Evolutionary conservation across 2,888 invertebrate species (phyloP), one percentile per base, ranked within the genome.

Genomic region (Melinaea menophilus): DNA sequence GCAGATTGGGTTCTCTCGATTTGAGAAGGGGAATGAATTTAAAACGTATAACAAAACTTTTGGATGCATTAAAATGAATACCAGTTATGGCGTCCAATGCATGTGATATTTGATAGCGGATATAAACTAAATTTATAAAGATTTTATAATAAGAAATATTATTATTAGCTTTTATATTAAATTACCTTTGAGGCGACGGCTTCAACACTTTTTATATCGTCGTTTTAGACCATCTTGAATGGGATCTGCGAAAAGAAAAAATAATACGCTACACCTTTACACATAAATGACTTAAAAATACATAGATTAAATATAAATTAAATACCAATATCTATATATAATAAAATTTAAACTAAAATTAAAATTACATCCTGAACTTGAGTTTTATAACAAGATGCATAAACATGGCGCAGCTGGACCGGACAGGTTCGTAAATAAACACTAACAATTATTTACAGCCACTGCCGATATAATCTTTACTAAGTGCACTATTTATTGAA

Each of bases 1-100:
- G 77, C 79, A 81, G 81, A 81, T 81, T 79, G 81, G 79, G 77
- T 79, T 84, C 82, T 81, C 84, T 79, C 77, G 79, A 80, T 82
- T 86, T 77, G 79, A 82, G 83, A 79, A 84, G 87, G 88, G 88
- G 86, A 84, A 84, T 82, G 80, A 80, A 79, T 85, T 80, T 75
- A 80, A 82, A 84, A 60, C 78, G 75, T 72, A 77, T 74, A 75
- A 76, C 77, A 77, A 76, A 73, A 70, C 71, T 74, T 41, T 74
- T 74, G 71, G 71, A 75, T 73, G 73, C 74, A 72, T 65, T 56
- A 51, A 51, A 60, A 68, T 64, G 58, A 63, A 62, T 70, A 68
- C 65, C 57, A 72, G 74, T 78, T 71, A 51, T 59, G 56, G 45
- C 46, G 35, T 61, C 37, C 48, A 59, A 61, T 56, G 47, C 41